Evolutionary conservation across 2,797 vertebrate species (phyloP).

Genomic region (Tapirus indicus): DNA sequence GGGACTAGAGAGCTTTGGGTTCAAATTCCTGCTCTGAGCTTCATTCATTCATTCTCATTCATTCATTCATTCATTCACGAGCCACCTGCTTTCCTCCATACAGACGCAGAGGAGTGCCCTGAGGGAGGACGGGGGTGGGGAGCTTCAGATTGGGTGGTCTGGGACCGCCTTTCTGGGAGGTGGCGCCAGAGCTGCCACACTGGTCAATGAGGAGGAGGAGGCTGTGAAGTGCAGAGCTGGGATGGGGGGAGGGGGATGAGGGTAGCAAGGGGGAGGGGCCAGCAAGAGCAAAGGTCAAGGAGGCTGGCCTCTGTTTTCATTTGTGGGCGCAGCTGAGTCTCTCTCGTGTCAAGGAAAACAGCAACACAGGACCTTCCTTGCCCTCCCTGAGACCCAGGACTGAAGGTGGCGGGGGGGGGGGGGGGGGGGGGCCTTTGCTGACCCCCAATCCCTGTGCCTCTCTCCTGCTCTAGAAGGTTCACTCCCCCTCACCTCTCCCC

Average conservation of each 20-base stretch:
- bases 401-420: neutral
- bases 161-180: neutral
- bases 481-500: too few species aligned
- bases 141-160: neutral
- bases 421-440: too few species aligned
- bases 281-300: neutral
- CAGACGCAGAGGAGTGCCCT: too few species aligned
- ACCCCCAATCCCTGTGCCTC: neutral
- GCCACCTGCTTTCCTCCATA: neutral
- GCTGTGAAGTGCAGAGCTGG: fast-evolving
- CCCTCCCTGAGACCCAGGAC: neutral
- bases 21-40: neutral
- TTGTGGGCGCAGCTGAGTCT: neutral
- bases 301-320: neutral
- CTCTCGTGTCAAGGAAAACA: too few species aligned
- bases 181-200: neutral
- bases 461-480: neutral
- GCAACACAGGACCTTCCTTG: neutral
- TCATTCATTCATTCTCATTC: neutral
- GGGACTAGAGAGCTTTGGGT: neutral
- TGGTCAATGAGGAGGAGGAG: neutral
- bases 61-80: neutral
- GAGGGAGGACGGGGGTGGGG: neutral
- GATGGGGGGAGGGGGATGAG: neutral
- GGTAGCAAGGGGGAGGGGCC: neutral